Conservation (phyloP, 2,113 vertebrate genomes). For the Otus sunia region DNA sequence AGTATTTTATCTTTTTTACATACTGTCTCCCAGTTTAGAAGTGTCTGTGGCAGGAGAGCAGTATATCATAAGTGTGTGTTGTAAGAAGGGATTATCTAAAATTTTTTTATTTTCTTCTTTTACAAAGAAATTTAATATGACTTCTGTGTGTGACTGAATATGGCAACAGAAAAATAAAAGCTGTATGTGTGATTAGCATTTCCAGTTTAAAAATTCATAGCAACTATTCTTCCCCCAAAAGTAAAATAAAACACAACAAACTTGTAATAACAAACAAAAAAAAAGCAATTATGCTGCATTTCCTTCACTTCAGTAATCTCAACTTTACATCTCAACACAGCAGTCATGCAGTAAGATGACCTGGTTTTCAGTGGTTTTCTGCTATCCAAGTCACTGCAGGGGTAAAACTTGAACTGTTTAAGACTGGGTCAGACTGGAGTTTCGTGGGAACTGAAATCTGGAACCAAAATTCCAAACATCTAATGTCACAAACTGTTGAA, state of each 20-base stretch:
- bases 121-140: neutral
- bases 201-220: neutral
- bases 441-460: neutral
- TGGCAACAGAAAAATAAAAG: neutral
- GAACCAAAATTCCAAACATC: neutral
- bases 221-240: neutral
- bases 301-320: neutral
- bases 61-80: neutral
- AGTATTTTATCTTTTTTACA: neutral
- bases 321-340: neutral
- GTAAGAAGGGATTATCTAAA: neutral
- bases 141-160: neutral
- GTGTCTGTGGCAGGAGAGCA: neutral
- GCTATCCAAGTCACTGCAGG: neutral
- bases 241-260: neutral
- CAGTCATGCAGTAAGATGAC: neutral
- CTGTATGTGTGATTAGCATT: neutral
- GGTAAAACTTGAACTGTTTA: neutral
- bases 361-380: neutral
- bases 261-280: neutral
- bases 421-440: neutral
- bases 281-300: neutral
- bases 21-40: neutral
- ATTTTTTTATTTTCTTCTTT: neutral
- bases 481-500: neutral